Conservation (phyloP, 2,888 invertebrate genomes). For the Operophtera brumata region DNA sequence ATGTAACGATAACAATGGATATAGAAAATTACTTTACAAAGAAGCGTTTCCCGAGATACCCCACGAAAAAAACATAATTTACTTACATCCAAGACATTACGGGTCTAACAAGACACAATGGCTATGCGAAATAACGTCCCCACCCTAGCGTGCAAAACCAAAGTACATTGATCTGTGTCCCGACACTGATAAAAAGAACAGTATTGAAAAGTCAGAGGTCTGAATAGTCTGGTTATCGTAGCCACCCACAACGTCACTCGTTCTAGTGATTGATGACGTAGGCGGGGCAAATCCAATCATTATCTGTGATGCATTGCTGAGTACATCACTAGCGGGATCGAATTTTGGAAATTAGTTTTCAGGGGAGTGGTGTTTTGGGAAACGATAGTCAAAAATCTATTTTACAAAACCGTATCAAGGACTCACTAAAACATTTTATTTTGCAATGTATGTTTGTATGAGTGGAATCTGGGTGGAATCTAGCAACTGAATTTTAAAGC, state of each 20-base stretch:
- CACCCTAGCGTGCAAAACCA: constrained; percentile 55
- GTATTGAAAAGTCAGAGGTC: constrained; percentile 47
- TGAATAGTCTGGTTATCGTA: constrained; percentile 43
- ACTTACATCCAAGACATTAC: constrained; percentile 77
- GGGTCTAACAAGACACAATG: constrained; percentile 77
- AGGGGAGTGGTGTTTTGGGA: constrained; percentile 21
- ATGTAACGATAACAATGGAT: constrained; percentile 24
- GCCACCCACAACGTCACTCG: constrained; percentile 66
- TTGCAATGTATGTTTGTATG: no score
- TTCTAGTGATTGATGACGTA: constrained; percentile 77
- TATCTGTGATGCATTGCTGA: constrained; percentile 77
- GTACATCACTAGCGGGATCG: constrained; percentile 69
- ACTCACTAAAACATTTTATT: neutral
- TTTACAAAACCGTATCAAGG: neutral
- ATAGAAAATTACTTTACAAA: constrained; percentile 31
- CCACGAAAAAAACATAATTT: constrained; percentile 73
- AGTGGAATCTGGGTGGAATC: no score
- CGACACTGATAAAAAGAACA: constrained; percentile 24
- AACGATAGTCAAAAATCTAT: neutral
- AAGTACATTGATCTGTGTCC: constrained; percentile 39
- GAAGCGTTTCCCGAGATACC: constrained; percentile 36
- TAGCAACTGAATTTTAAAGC: no score
- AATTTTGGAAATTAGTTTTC: constrained; percentile 54
- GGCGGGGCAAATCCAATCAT: constrained; percentile 80
- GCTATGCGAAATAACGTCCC: constrained; percentile 64